phyloP scores from a whole-genome alignment of 2,113 vertebrate genomes.

The Emydocephalus ijimae region DNA sequence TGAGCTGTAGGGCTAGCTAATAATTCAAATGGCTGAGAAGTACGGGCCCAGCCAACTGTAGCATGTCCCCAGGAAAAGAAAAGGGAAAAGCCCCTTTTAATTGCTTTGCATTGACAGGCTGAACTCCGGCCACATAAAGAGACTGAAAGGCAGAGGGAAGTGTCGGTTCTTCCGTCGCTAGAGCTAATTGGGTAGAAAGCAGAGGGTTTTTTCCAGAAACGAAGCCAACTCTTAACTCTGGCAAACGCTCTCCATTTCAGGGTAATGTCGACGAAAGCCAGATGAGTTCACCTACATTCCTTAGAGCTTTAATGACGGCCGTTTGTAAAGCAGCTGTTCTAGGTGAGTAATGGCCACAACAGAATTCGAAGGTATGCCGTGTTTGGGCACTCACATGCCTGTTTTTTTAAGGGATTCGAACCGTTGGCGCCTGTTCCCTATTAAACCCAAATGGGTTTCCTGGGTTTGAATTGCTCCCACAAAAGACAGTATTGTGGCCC shows the following conservation, averaged over 20 bases:
- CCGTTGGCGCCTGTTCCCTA: not conserved
- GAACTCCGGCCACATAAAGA: not conserved
- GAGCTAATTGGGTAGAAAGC: not conserved
- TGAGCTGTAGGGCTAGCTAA: not conserved
- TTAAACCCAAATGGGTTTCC: not conserved
- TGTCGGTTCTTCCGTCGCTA: fast-evolving
- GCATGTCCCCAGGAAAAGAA: not conserved
- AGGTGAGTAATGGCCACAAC: constrained; percentile 74
- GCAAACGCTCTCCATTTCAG: constrained; percentile 65
- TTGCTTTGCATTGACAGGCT: not conserved
- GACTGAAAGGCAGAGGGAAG: not conserved
- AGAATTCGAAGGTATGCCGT: not conserved
- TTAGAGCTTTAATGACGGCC: constrained; percentile 97
- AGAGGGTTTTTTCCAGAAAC: not conserved
- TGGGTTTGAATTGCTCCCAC: not conserved
- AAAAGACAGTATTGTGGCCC: not conserved
- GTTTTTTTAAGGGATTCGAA: not conserved
- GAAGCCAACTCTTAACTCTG: not conserved
- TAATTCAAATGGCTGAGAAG: not conserved
- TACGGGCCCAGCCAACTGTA: fast-evolving
- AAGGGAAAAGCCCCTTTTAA: not conserved
- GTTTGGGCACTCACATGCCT: not conserved
- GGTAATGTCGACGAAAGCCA: constrained; percentile 92
- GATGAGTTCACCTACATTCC: constrained; percentile 95
- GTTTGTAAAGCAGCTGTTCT: constrained; percentile 97